Conservation (phyloP, 2,113 vertebrate genomes). For the Beaufortia kweichowensis region DNA sequence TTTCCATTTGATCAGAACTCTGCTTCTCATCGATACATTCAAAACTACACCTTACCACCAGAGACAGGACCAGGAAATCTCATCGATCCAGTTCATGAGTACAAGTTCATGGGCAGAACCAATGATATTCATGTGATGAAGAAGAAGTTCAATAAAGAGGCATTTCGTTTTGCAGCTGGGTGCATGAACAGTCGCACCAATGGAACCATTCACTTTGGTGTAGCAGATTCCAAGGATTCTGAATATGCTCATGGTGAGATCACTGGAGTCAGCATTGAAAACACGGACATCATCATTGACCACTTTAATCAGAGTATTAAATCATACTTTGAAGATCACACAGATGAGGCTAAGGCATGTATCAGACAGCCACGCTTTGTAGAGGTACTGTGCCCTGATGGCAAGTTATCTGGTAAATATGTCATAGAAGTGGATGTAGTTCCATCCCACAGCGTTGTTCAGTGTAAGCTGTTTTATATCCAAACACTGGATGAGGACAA, state of each 20-base stretch:
- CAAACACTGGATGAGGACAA: conserved; percentile 47
- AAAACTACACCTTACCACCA: conserved; percentile 64
- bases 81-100: conserved; percentile 74
- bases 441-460: conserved; percentile 60
- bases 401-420: conserved; percentile 60
- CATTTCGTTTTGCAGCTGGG: conserved; percentile 73
- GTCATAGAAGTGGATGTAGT: conserved; percentile 75
- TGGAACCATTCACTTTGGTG: conserved; percentile 78
- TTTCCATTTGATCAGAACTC: conserved; percentile 69
- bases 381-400: conserved; percentile 62
- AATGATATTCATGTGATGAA: conserved; percentile 48
- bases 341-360: conserved; percentile 30
- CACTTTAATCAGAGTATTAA: conserved; percentile 10
- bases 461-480: conserved; percentile 60
- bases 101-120: conserved; percentile 69
- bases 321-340: conserved; percentile 15
- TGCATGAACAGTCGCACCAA: conserved; percentile 76
- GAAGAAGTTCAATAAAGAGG: conserved; percentile 74
- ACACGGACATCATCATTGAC: conserved; percentile 18
- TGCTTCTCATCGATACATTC: conserved; percentile 64
- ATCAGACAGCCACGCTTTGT: conserved; percentile 50
- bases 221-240: conserved; percentile 53
- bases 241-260: conserved; percentile 33
- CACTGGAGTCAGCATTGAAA: conserved; percentile 19
- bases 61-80: conserved; percentile 76